A percentile compares a stretch with the other conserved stretches of the same genome.
Conservation (phyloP, 2,888 invertebrate genomes). For the Sericinus montela region DNA sequence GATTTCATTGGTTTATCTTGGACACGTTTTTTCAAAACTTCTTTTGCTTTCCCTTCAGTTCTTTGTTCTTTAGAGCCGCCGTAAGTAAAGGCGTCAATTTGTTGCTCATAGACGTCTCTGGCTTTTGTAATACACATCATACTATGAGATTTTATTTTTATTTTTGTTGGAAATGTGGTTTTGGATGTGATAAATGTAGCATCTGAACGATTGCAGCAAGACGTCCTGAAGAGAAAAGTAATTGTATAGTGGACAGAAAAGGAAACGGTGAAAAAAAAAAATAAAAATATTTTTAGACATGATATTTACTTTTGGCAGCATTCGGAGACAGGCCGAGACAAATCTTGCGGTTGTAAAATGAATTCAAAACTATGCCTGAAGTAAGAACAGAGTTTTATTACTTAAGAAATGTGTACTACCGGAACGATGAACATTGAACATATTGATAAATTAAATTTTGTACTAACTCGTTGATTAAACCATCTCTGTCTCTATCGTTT, state of each 20-base stretch:
- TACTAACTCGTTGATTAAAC: conserved; percentile 33
- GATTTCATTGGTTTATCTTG: not conserved
- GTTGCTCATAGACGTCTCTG: not conserved
- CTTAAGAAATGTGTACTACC: not conserved
- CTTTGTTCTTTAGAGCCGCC: not conserved
- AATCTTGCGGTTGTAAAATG: conserved; percentile 50
- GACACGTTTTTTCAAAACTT: not conserved
- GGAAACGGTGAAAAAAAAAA: not conserved
- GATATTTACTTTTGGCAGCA: conserved; percentile 37
- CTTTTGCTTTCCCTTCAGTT: not conserved
- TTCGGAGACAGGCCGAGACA: conserved; percentile 43
- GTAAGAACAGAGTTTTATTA: conserved; percentile 4
- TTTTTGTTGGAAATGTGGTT: not conserved
- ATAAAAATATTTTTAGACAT: not conserved
- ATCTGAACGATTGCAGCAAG: conserved; percentile 6
- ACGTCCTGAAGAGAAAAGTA: not conserved
- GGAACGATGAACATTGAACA: no score
- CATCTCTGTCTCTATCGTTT: conserved; percentile 32
- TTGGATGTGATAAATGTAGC: conserved; percentile 7
- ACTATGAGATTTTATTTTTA: conserved; percentile 12
- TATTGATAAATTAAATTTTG: no score
- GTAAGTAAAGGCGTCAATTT: not conserved
- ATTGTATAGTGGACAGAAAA: not conserved
- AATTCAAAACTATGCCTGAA: conserved; percentile 47
- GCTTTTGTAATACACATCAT: conserved; percentile 2